These are phyloP conservation scores for Drosophila aff. DNA, from an alignment of 1,140 invertebrate species.

Conservation along the genomic window DNA sequence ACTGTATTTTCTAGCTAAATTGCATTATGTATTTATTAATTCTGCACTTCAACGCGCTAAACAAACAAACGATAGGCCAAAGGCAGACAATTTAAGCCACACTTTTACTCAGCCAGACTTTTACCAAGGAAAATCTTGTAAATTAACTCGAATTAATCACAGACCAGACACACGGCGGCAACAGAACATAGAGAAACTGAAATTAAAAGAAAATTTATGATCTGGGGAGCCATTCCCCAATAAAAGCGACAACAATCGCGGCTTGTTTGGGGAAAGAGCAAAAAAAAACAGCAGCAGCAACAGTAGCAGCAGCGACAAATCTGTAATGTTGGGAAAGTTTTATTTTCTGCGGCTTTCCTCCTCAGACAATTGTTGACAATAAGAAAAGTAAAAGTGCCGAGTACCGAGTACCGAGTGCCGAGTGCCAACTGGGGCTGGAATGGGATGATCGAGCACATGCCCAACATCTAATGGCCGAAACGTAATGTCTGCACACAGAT, in stretches of 20 bases:
- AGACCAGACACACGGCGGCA: constrained; percentile 2
- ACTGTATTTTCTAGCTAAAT: background rate
- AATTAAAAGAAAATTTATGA: constrained; percentile 77
- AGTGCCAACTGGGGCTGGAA: constrained; percentile 21
- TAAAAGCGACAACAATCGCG: constrained; percentile 49
- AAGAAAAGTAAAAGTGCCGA: constrained; percentile 75
- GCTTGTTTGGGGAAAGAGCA: constrained; percentile 3
- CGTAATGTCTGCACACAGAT: constrained; percentile 19
- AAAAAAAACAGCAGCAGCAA: background rate
- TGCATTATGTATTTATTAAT: background rate
- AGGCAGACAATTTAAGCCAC: background rate
- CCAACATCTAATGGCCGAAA: constrained; percentile 34
- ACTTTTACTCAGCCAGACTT: constrained; percentile 25
- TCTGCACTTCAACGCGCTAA: too few relatives aligned
- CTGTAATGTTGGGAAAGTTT: constrained; percentile 72
- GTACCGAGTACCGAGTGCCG: constrained; percentile 25
- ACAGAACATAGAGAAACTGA: constrained; percentile 49
- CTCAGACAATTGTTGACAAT: constrained; percentile 65
- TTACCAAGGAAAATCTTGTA: constrained; percentile 30
- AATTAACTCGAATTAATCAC: constrained; percentile 37
- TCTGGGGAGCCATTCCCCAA: constrained; percentile 41
- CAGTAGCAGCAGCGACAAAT: constrained; percentile 14
- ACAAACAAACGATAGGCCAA: too few relatives aligned
- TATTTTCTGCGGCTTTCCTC: constrained; percentile 46
- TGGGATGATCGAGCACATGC: constrained; percentile 47